Evolutionary conservation across 2,888 invertebrate species (phyloP), one percentile per base, ranked within the genome.

Genomic region (Eilema depressum): DNA sequence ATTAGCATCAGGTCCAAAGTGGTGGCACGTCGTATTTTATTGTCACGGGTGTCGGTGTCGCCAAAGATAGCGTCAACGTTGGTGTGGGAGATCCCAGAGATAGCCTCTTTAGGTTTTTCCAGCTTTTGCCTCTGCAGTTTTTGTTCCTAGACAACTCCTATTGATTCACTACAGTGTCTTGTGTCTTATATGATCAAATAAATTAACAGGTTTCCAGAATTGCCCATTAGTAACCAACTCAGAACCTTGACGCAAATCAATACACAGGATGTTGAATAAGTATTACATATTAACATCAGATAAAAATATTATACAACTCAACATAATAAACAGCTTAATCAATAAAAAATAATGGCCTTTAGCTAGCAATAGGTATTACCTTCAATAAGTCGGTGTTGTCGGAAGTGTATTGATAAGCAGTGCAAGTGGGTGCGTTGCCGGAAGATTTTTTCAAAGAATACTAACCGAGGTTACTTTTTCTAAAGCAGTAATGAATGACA

Each of bases 321-420:
- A 72, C 66, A 66, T 63, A 70, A 71, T 73, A 17, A 63, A 68
- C 69, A 41, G 57, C 62, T 26, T 37, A 64, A 71, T 71, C 74
- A 74, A 75, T 71, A 53, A 75, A 70, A 71, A 77, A 63, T 75
- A 71, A 65, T 79, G 73, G 72, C 76, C 74, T 75, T 66, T 76
- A 57, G 75, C 69, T 73, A 74, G 79, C 78, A 76, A 79, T 81
- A 88, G 89, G 78, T 90, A 89, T 91, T 91, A 90, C 89, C 90
- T 90, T 69, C 41, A 28, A 47, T 87, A 85, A 85, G 87, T 90
- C 68, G 70, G 78, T 74, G 73, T 73, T 72, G 83, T 85, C 89
- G 91, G 91, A 91, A 91, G 87, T 82, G 57, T 74, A 74, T 68
- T 78, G 73, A 72, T 69, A 74, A 71, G 68, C 25, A 37, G 26